Base-by-base conservation (phyloP, 2,888 invertebrate genomes). In the Cephus runcator region DNA sequence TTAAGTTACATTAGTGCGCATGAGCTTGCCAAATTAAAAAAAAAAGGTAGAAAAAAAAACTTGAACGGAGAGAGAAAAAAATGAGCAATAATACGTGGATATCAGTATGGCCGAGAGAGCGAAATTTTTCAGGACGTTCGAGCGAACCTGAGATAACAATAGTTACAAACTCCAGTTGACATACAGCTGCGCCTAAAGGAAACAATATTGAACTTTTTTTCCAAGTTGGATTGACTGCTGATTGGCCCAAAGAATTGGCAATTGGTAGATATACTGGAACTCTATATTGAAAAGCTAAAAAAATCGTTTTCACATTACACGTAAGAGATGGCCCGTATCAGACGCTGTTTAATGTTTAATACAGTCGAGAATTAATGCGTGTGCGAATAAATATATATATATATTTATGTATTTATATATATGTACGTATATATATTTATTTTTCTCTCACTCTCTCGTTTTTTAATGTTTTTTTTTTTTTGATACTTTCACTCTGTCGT, bases 121-220 rank as follows among this genome's bases (percentile, higher is more conserved):
- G 81, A 86, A 84, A 79, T 79, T 81, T 78, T 84, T 83, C 78
- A 85, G 79, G 84, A 86, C 76, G 82, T 86, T 86, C 82, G 80
- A 85, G 85, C 83, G 83, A 89, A 88, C 85, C 83, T 87, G 85
- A 88, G 86, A 40, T 40, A 40, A 40, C 86, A 88, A 87, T 86
- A 88, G 87, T 88, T 87, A 89, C 81, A 88, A 88, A 90, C 88
- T 89, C 89, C 90, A 89, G 90, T 88, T 88, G 90, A 88, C 86
- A 88, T 87, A 88, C 89, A 86, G 89, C 90, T 90, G 90, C 90
- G 89, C 90, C 90, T 90, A 90, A 90, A 88, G 89, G 87, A 89
- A 89, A 89, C 85, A 89, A 89, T 82, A 88, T 88, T 86, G 82
- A 85, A 81, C 83, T 85, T 84, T 84, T 35, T 12, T 85, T 83